These are phyloP conservation scores for Protobothrops mucrosquamatus DNA, from an alignment of 2,113 vertebrate species.

Conservation along the genomic window DNA sequence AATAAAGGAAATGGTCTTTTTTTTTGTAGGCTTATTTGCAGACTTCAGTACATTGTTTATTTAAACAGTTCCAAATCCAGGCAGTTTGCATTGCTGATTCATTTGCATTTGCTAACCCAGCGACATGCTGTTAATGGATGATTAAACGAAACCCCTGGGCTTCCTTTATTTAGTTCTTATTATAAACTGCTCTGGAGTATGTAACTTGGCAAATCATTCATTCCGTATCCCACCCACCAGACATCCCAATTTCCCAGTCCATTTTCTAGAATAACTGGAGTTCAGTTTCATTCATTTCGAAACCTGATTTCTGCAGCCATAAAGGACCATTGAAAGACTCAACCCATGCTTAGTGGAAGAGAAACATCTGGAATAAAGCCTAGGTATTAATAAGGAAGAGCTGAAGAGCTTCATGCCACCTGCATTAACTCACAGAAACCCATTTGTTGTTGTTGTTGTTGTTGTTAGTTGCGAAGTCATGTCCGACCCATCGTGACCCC, in stretches of 20 bases:
- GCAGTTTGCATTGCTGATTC: conserved; percentile 8
- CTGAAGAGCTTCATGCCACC: not conserved
- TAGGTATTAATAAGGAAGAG: not conserved
- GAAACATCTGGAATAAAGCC: not conserved
- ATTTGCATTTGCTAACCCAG: conserved; percentile 5
- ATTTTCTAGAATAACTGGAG: not conserved
- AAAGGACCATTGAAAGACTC: not conserved
- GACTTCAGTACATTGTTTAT: conserved; percentile 12
- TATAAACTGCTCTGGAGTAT: not conserved
- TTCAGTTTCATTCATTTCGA: not conserved
- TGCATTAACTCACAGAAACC: not conserved
- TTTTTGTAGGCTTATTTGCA: conserved; percentile 12
- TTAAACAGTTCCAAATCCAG: conserved; percentile 34
- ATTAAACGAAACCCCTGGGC: not conserved
- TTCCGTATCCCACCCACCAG: not conserved
- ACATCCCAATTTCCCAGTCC: not conserved
- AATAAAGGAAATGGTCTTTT: conserved; percentile 29
- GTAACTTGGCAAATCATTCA: not conserved
- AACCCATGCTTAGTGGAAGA: not conserved
- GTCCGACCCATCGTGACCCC: no score
- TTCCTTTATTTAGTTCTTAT: not conserved
- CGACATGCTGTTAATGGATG: conserved; percentile 14
- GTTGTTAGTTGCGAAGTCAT: no score
- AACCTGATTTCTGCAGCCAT: not conserved
- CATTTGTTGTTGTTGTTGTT: not conserved